Percentiles rank a stretch among this genome's conserved stretches.
These are phyloP conservation scores for Heliconius melpomene DNA, from an alignment of 1,140 invertebrate species.

Conservation along the genomic window DNA sequence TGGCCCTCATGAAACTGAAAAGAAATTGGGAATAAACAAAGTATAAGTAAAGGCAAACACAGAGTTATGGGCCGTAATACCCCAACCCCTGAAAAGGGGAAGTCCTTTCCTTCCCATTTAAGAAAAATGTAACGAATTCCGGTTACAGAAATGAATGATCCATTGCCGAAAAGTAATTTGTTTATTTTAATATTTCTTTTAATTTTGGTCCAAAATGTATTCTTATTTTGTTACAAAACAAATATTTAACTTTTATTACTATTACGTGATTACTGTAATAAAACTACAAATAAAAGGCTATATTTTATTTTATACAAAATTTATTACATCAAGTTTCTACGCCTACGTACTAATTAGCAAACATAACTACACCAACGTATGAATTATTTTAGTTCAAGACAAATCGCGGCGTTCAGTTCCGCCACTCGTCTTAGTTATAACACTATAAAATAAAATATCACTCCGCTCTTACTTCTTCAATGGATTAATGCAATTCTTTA, in stretches of 20 bases:
- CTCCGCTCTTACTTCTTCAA: no score
- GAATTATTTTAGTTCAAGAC: no score
- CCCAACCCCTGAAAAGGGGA: neutral
- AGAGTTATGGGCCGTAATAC: slow-evolving; percentile 11
- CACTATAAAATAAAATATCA: no score
- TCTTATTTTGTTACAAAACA: neutral
- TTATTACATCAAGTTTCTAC: no score
- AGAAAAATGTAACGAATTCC: neutral
- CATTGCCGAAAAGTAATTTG: neutral
- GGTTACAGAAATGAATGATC: slow-evolving; percentile 6
- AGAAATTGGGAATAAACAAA: slow-evolving; percentile 3
- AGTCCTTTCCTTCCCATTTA: neutral
- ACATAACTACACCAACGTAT: no score
- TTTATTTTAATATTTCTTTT: neutral
- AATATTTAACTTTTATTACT: neutral
- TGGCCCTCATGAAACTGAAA: neutral
- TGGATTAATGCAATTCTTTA: no score
- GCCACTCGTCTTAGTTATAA: no score
- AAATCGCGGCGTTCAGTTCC: no score
- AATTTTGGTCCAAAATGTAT: neutral
- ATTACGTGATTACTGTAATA: neutral
- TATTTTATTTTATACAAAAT: neutral
- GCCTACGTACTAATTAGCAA: no score
- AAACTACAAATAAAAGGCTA: neutral
- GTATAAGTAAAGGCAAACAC: slow-evolving; percentile 13